Evolutionary conservation across 2,888 invertebrate genomes (phyloP).

Genomic region (Pseudanteris insignis): DNA sequence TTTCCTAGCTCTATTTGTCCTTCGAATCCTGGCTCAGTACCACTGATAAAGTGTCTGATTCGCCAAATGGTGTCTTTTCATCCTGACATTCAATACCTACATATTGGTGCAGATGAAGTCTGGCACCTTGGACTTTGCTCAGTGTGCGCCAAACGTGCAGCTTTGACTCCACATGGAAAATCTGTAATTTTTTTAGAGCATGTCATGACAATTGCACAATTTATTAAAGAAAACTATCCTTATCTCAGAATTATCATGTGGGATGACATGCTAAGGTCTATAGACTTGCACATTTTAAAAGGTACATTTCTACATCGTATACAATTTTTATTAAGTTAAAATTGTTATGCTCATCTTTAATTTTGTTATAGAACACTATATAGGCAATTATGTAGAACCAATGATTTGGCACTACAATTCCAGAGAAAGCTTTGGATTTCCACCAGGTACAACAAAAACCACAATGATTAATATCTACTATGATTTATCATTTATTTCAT

Average conservation of each 20-base stretch:
- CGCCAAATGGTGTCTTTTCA: constrained; percentile 77
- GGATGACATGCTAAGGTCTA: constrained; percentile 86
- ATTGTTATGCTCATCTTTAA: too few relatives aligned
- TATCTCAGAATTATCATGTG: constrained; percentile 77
- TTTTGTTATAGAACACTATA: constrained; percentile 68
- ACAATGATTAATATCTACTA: constrained; percentile 2
- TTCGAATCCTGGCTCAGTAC: constrained; percentile 71
- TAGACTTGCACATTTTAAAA: constrained; percentile 69
- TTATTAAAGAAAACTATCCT: constrained; percentile 72
- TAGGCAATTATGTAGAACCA: constrained; percentile 73
- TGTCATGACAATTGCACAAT: constrained; percentile 72
- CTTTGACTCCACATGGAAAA: constrained; percentile 68
- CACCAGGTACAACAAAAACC: constrained; percentile 64
- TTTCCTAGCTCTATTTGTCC: constrained; percentile 82
- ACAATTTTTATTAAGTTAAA: too few relatives aligned
- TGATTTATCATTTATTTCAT: background rate
- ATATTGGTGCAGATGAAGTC: constrained; percentile 87
- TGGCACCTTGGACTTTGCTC: constrained; percentile 77
- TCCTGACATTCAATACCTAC: constrained; percentile 73
- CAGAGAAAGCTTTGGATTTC: constrained; percentile 68
- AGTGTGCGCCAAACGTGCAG: constrained; percentile 69
- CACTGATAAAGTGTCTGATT: constrained; percentile 74
- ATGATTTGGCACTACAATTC: constrained; percentile 77
- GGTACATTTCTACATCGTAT: too few relatives aligned
- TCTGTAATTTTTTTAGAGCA: constrained; percentile 75